These are phyloP conservation scores for Anseranas semipalmata DNA, from an alignment of 2,113 vertebrate genomes.

Conservation along the genomic window DNA sequence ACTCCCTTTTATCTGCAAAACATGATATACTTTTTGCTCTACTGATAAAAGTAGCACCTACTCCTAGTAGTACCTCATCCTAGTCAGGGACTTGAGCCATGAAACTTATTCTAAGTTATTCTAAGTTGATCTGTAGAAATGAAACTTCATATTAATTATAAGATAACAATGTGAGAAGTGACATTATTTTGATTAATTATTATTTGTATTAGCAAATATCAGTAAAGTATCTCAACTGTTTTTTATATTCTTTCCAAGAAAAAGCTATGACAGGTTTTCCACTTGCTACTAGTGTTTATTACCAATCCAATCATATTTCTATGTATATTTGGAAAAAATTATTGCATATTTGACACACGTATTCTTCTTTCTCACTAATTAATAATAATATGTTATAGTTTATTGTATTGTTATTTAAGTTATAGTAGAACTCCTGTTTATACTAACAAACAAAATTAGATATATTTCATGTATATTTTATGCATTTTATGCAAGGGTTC, in stretches of 20 bases:
- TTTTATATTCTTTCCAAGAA: not conserved
- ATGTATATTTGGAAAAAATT: not conserved
- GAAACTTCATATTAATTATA: not conserved
- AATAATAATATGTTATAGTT: not conserved
- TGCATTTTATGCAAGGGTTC: not conserved
- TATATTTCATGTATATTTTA: not conserved
- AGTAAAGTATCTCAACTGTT: not conserved
- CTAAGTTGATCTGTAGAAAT: not conserved
- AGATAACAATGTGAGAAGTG: not conserved
- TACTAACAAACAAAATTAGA: not conserved
- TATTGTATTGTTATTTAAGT: not conserved
- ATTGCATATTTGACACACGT: not conserved
- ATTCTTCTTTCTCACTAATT: not conserved
- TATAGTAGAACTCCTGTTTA: not conserved
- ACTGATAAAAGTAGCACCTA: not conserved
- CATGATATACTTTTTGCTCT: not conserved
- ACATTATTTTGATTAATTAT: not conserved
- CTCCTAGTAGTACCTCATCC: not conserved
- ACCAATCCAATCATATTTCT: not conserved
- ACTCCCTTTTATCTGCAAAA: not conserved
- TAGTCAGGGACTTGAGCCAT: rapidly evolving
- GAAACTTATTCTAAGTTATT: not conserved
- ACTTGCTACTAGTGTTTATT: not conserved
- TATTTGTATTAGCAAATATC: not conserved
- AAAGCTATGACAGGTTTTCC: not conserved